phyloP scores from a whole-genome alignment of 2,113 vertebrate genomes.

The Polypterus senegalus region DNA sequence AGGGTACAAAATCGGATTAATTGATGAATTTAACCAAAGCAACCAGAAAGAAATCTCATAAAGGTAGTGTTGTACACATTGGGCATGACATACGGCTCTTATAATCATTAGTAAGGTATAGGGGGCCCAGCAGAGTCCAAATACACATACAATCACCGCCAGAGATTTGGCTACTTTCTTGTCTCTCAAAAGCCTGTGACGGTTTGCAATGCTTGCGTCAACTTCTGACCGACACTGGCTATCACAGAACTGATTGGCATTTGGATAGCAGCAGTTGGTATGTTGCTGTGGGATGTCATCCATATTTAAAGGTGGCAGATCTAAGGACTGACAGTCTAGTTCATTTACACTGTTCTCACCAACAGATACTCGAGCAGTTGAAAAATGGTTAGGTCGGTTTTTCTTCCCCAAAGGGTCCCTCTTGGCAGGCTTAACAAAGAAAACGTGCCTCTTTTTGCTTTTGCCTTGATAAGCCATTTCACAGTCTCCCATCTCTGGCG shows the following conservation, averaged over 20 bases:
- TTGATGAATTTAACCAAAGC: slow-evolving; percentile 55
- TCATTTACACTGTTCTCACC: slow-evolving; percentile 13
- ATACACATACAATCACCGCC: slow-evolving; percentile 52
- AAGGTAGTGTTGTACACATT: slow-evolving; percentile 42
- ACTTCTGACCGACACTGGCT: slow-evolving; percentile 19
- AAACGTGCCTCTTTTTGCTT: slow-evolving; percentile 23
- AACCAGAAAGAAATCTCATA: slow-evolving; percentile 59
- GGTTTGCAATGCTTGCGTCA: slow-evolving; percentile 22
- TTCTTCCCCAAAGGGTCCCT: slow-evolving; percentile 13
- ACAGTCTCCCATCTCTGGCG: slow-evolving; percentile 23
- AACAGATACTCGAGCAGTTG: slow-evolving; percentile 4
- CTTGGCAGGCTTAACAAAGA: slow-evolving; percentile 39
- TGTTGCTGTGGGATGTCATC: slow-evolving; percentile 23
- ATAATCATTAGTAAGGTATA: slow-evolving; percentile 57
- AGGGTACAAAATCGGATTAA: slow-evolving; percentile 52
- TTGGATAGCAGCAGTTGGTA: slow-evolving; percentile 19
- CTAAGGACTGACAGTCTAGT: slow-evolving; percentile 26
- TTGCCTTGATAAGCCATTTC: slow-evolving; percentile 29
- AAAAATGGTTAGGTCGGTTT: slow-evolving; percentile 21
- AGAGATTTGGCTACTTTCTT: slow-evolving; percentile 54
- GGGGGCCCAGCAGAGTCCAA: slow-evolving; percentile 55
- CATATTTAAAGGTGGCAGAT: slow-evolving; percentile 39
- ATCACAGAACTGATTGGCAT: slow-evolving; percentile 16
- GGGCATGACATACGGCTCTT: slow-evolving; percentile 45
- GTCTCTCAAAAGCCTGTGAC: slow-evolving; percentile 41